Evolutionary conservation across 2,888 invertebrate genomes (phyloP), one percentile per base, ranked within the genome.

Genomic region (Crossocerus cetratus): DNA sequence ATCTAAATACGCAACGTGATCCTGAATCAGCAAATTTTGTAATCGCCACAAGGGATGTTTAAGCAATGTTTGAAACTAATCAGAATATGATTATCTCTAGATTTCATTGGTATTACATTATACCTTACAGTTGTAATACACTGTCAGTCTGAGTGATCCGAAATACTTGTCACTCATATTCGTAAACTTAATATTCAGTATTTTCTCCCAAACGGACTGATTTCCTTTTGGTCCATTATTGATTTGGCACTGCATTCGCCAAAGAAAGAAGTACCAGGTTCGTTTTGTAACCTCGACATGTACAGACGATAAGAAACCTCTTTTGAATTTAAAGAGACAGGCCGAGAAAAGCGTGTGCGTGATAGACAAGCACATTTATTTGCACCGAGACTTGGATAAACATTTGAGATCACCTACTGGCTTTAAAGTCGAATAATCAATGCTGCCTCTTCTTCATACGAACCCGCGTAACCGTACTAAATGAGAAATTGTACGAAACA

Each of bases 141-240:
- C 8, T 14, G 65, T 55, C 23, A 18, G n/a, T 74, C 66, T 18
- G 16, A 54, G n/a, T 21, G 23, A 11, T 62, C 32, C 8, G 49
- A 60, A 49, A 14, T 44, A 66, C 73, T 1, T 60, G 61, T 74
- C 74, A 67, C 74, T 76, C 57, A 32, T 32, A 32, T 32, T 32
- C 32, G 32, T 32, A 32, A 32, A 5, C 58, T 76, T 74, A 76
- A 76, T 74, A 74, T 76, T 76, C 76, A 67, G 76, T 76, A 76
- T 70, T 76, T 42, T 65, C 18, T 57, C 49, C 60, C 59, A 21
- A 61, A 55, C n/a, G 49, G 63, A 55, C 44, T 32, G 23, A 53
- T 32, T 54, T 22, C 59, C 56, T 49, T 32, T 67, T 54, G 54
- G 43, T 73, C 65, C 49, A 23, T 45, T 67, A 59, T 69, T 57